Evolutionary conservation across 2,113 vertebrate species (phyloP), one percentile per base, ranked within the genome.

Genomic region (Lepidothrix coronata): DNA sequence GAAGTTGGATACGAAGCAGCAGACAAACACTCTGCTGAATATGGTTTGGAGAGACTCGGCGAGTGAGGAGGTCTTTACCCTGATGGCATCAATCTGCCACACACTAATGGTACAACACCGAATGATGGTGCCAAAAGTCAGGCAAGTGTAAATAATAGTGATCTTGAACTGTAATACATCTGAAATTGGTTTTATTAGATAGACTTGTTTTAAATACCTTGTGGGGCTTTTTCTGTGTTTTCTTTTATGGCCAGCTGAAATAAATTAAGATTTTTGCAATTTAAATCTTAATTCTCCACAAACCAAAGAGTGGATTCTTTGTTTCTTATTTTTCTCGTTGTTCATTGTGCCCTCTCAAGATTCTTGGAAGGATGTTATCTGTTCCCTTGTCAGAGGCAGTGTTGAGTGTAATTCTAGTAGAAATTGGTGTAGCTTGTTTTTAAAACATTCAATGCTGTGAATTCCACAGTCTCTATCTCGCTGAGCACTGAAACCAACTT

Each of bases 51-150:
- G 99, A 95, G 99, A 99, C 94, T 99, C 99, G 0, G 99, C 99
- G 88, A 99, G 99, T 33, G 99, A 99, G 95, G 99, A 99, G 75
- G 98, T 99, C 74, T 98, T 98, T 78, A 98, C 98, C 7, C 92
- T 98, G 71, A 98, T 98, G 99, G 99, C 99, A 6, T 99, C 99
- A 33, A 98, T 99, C 97, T 99, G 99, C 97, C 99, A 99, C 98
- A 99, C 99, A 0, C 98, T 99, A 12, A 99, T 99, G 99, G 99
- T 99, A 66, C 99, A 99, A 96, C 99, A 99, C 94, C 99, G 99
- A 80, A 99, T 99, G 98, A 98, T 99, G 99, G 99, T 99, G 97
- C 99, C 99, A 61, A 99, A 98, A 98, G 99, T 99, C 98, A 99
- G 99, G 99, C 98, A 97, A 97, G 97, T 96, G 74, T 68, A 66